Evolutionary conservation across 2,888 invertebrate genomes (phyloP).

Genomic region (Dynastes hyllus): DNA sequence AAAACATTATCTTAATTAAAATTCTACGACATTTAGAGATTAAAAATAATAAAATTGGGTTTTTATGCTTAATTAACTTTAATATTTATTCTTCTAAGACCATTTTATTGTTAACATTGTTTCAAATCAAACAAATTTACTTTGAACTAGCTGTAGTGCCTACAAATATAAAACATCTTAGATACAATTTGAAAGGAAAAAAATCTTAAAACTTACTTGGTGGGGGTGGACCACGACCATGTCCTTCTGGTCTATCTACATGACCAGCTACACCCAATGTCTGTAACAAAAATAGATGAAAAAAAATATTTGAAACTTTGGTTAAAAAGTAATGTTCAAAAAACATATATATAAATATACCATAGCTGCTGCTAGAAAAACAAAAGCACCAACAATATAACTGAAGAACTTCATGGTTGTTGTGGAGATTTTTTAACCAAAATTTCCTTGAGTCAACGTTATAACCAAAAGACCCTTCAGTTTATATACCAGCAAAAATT

Average conservation of each 20-base stretch:
- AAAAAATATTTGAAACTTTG: not conserved
- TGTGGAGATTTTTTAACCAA: not conserved
- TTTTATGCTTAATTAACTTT: not conserved
- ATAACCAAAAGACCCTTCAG: too few species aligned
- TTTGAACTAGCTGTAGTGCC: constrained; percentile 6
- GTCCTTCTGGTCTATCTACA: not conserved
- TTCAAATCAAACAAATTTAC: not conserved
- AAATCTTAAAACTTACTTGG: constrained; percentile 4
- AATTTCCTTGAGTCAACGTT: not conserved
- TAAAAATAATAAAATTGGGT: too few species aligned
- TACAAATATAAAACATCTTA: not conserved
- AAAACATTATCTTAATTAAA: too few species aligned
- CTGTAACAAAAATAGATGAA: not conserved
- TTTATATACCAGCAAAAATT: not conserved
- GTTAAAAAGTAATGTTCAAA: too few species aligned
- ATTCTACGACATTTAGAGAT: too few species aligned
- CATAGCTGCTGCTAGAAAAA: not conserved
- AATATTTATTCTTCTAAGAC: not conserved
- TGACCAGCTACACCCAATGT: not conserved
- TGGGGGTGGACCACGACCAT: not conserved
- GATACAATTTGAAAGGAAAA: too few species aligned
- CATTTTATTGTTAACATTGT: too few species aligned
- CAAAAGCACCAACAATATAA: not conserved
- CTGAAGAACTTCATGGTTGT: not conserved
- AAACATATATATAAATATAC: not conserved